Conservation (phyloP, 2,888 invertebrate species). For the Idaea dimidiata region DNA sequence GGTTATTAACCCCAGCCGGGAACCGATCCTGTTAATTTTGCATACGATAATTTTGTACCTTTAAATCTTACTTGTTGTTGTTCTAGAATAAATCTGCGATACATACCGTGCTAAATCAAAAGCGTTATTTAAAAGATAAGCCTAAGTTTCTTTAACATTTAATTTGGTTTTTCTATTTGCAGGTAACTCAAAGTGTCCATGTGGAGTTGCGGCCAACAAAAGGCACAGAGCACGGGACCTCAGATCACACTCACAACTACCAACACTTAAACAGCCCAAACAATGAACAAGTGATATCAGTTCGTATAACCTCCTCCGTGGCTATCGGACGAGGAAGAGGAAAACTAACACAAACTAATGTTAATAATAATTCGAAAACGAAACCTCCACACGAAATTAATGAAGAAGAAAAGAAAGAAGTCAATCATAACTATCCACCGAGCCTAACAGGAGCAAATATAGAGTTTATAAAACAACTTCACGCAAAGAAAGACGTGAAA, state of each 20-base stretch:
- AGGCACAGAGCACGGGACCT: constrained; percentile 26
- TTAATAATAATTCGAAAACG: constrained; percentile 23
- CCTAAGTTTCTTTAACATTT: too few species aligned
- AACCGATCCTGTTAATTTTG: too few species aligned
- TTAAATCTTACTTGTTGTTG: too few species aligned
- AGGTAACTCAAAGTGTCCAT: constrained; percentile 58
- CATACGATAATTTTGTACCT: too few species aligned
- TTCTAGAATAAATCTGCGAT: too few species aligned
- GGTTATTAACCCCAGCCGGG: too few species aligned
- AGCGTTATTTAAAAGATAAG: too few species aligned
- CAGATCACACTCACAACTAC: constrained; percentile 40
- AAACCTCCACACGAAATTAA: constrained; percentile 26
- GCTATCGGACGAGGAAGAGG: constrained; percentile 76
- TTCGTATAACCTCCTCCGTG: constrained; percentile 82
- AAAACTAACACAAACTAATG: constrained; percentile 35
- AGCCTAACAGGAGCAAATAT: constrained; percentile 71
- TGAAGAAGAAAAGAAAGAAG: constrained; percentile 39
- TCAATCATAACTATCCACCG: constrained; percentile 55
- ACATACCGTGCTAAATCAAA: too few species aligned
- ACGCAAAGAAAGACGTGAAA: constrained; percentile 64
- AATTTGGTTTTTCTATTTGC: constrained; percentile 38
- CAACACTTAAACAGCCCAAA: constrained; percentile 37
- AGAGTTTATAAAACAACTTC: constrained; percentile 72
- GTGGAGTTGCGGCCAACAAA: constrained; percentile 51
- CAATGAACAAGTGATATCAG: constrained; percentile 74